A percentile compares a stretch with the other conserved stretches of the same genome.
These are phyloP conservation scores for Montipora cactus DNA, from an alignment of 64 coral and sea anemone genomes.

Conservation along the genomic window DNA sequence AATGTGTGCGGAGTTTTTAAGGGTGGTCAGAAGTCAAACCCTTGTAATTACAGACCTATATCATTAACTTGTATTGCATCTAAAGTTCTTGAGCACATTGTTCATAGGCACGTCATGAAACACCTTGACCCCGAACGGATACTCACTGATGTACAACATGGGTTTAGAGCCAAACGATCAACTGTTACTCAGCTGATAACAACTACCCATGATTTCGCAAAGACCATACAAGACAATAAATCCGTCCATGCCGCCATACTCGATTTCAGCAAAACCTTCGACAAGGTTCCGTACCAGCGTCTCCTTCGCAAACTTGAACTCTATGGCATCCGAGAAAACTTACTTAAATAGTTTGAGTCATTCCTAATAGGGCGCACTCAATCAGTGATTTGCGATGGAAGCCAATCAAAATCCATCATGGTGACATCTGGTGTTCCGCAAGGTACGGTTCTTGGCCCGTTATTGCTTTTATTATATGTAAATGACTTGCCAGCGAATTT, in stretches of 20 bases:
- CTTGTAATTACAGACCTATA: not conserved
- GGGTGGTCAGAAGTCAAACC: not conserved
- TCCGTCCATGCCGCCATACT: no score
- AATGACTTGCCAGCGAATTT: no score
- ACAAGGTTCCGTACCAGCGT: no score
- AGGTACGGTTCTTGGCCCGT: no score
- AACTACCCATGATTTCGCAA: not conserved
- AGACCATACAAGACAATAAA: not conserved
- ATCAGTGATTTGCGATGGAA: no score
- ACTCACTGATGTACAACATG: not conserved
- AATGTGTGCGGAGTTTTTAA: not conserved
- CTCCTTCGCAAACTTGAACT: not conserved
- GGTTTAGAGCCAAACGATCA: not conserved
- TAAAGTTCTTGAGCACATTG: not conserved
- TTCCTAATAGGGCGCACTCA: no score
- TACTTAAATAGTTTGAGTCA: no score
- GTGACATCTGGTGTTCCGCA: no score
- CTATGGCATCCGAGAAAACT: not conserved
- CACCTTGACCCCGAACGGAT: not conserved
- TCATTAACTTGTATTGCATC: not conserved
- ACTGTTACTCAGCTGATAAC: not conserved
- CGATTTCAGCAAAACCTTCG: conserved; percentile 2
- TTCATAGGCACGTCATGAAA: not conserved
- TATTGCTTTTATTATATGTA: no score
- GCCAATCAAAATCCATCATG: no score